These are phyloP conservation scores for Oostethus manadensis DNA, from an alignment of 2,113 vertebrate species.

Conservation along the genomic window DNA sequence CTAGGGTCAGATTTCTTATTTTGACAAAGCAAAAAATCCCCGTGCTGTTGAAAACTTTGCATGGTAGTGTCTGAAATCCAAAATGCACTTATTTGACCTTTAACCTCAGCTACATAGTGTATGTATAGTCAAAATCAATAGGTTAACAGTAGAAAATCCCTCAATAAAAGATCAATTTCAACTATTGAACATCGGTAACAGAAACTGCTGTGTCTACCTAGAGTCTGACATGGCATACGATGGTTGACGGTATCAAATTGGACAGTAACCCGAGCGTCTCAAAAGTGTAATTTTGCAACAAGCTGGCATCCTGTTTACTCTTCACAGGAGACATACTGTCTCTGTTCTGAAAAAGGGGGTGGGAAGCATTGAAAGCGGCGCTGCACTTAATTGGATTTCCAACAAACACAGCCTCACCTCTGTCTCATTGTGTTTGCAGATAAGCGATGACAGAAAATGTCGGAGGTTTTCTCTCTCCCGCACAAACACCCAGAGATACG, in stretches of 20 bases:
- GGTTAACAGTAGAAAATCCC: too few species aligned
- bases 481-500: not conserved
- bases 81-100: too few species aligned
- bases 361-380: slow-evolving; percentile 36
- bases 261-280: not conserved
- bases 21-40: too few species aligned
- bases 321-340: not conserved
- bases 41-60: too few species aligned
- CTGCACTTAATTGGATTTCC: slow-evolving; percentile 47
- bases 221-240: too few species aligned
- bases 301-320: not conserved
- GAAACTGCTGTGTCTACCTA: not conserved
- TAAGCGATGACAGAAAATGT: slow-evolving; percentile 3
- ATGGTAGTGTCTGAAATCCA: too few species aligned
- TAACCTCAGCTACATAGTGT: too few species aligned
- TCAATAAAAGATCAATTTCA: too few species aligned
- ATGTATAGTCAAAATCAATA: too few species aligned
- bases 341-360: slow-evolving; percentile 11
- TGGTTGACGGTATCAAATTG: not conserved
- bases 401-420: slow-evolving; percentile 28
- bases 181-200: too few species aligned
- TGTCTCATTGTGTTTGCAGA: slow-evolving; percentile 14
- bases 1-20: too few species aligned
- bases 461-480: slow-evolving; percentile 9
- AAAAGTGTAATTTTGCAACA: not conserved